A percentile compares a stretch with the other conserved stretches of the same genome.
phyloP scores from a whole-genome alignment of 2,797 vertebrate species.

The Nannoperca obscura region DNA sequence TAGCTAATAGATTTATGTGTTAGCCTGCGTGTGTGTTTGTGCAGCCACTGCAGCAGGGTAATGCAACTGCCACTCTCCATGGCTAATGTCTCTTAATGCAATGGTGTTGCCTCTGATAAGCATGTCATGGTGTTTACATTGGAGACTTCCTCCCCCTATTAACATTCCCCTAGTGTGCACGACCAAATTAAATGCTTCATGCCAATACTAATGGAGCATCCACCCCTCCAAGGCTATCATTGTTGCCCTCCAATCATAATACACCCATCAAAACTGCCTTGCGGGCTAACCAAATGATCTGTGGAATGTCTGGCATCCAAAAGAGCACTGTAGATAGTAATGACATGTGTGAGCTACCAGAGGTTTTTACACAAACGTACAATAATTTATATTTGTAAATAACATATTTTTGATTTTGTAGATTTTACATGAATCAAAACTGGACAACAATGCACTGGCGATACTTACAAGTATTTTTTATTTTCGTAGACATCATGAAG shows the following conservation, averaged over 20 bases:
- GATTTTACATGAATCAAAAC: not conserved
- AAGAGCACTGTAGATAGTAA: conserved; percentile 2
- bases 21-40: not conserved
- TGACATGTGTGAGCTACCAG: conserved; percentile 5
- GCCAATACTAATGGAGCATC: conserved; percentile 71
- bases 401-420: not conserved
- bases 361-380: not conserved
- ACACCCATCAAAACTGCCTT: conserved; percentile 49
- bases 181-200: conserved; percentile 71
- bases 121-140: conserved; percentile 77
- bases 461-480: conserved; percentile 99
- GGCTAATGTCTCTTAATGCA: conserved; percentile 73
- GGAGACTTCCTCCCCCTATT: conserved; percentile 67
- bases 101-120: conserved; percentile 67
- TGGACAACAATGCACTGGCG: conserved; percentile 37
- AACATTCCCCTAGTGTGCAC: conserved; percentile 62
- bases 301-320: conserved; percentile 18
- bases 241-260: conserved; percentile 52
- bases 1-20: conserved; percentile 62
- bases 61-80: conserved; percentile 60
- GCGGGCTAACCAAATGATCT: conserved; percentile 24
- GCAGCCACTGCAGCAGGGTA: conserved; percentile 38
- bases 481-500: conserved; percentile 98
- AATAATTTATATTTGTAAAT: not conserved
- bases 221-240: conserved; percentile 52